These are phyloP conservation scores for Microctonus brassicae DNA, from an alignment of 2,888 invertebrate genomes.

Conservation along the genomic window DNA sequence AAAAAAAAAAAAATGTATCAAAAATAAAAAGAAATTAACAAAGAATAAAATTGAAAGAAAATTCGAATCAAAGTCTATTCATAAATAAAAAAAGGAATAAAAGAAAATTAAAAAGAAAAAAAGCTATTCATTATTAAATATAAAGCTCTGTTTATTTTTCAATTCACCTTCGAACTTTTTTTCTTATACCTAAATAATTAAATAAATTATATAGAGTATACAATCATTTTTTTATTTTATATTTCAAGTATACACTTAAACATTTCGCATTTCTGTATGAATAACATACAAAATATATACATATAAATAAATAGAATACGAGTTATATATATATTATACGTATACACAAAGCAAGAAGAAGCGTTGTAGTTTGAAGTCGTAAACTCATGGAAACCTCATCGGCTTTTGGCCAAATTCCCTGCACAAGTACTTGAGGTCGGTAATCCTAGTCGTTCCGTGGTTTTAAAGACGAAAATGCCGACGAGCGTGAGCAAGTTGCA, in stretches of 20 bases:
- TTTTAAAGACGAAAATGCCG: conserved; percentile 40
- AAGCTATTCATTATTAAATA: conserved; percentile 11
- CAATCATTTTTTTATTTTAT: neutral
- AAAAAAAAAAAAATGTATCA: neutral
- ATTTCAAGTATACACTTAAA: neutral
- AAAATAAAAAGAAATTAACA: too few species aligned
- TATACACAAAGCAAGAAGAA: neutral
- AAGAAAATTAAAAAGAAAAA: neutral
- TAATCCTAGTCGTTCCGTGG: conserved; percentile 53
- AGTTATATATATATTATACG: neutral
- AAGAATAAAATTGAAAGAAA: too few species aligned
- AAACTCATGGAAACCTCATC: conserved; percentile 45
- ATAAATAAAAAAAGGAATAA: neutral
- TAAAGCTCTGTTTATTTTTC: neutral
- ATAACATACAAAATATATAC: neutral
- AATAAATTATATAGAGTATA: neutral
- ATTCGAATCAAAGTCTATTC: neutral
- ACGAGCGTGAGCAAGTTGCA: conserved; percentile 24
- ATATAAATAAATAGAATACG: neutral
- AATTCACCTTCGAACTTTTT: neutral
- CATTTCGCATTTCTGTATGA: neutral
- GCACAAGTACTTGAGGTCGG: conserved; percentile 51
- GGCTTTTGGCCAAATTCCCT: conserved; percentile 49
- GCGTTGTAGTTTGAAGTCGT: conserved; percentile 33
- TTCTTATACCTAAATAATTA: neutral